Conservation (phyloP, 2,888 invertebrate genomes). For the Clanis bilineata region DNA sequence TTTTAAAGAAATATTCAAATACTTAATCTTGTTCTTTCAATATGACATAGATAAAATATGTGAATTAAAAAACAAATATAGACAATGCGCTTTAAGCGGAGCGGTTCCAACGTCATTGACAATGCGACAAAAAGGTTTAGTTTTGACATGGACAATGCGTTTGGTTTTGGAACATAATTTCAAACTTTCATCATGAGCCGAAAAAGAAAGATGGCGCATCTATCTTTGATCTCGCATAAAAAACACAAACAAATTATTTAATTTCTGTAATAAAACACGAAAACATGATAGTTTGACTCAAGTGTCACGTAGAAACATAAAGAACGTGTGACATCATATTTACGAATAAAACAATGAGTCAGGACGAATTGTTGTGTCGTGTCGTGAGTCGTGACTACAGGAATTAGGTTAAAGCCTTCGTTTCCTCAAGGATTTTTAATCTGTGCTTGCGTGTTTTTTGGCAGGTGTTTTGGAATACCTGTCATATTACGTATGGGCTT, state of each 20-base stretch:
- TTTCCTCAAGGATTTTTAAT: not conserved
- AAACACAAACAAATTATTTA: not conserved
- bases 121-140: too few relatives aligned
- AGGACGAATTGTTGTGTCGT: slow-evolving; percentile 16
- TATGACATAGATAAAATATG: too few relatives aligned
- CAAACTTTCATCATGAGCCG: not conserved
- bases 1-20: not conserved
- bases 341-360: slow-evolving; percentile 23
- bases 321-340: slow-evolving; percentile 30
- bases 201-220: not conserved
- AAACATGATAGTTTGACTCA: slow-evolving; percentile 17
- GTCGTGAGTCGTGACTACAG: not conserved
- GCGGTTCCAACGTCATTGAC: too few relatives aligned
- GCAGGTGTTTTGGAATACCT: not conserved
- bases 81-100: too few relatives aligned
- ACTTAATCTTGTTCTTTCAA: too few relatives aligned
- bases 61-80: too few relatives aligned
- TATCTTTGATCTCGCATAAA: not conserved
- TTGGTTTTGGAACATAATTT: not conserved
- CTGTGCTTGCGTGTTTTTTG: not conserved
- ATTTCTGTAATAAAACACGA: not conserved
- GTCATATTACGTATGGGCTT: not conserved
- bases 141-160: too few relatives aligned
- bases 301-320: slow-evolving; percentile 26
- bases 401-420: not conserved